Base-by-base conservation (phyloP, 2,888 invertebrate species). In the Sesia bembeciformis region DNA sequence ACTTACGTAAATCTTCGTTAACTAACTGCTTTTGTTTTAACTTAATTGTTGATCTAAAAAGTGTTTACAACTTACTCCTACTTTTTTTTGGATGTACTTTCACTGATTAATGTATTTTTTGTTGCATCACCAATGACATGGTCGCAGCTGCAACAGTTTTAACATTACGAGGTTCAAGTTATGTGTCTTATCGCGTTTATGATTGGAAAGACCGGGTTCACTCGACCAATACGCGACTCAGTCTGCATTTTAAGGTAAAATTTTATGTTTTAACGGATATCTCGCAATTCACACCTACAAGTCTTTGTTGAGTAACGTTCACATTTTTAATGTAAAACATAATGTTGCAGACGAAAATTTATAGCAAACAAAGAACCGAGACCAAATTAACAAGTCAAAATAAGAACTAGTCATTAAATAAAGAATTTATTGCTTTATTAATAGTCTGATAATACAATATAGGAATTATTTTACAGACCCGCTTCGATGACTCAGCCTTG, bases 161-260 rank as follows among this genome's bases (percentile, higher is more conserved):
- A 60, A 97, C 97, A 1, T 86, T 98, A 40, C 92, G 96, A 59
- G 97, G 97, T 0, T 97, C 97, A 50, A 97, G 97, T 55, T 97
- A 96, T 87, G 94, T 98, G 39, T 96, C 96, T 0, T 98, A 97
- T 81, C 92, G 96, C 56, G 95, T 97, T 52, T 97, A 97, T 80
- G 96, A 97, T 70, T 97, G 96, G 95, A 96, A 96, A 78, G 96
- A 97, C 77, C 92, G 96, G 56, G 96, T 97, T 7, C 97, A 97
- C 75, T 96, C 96, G 0, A 94, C 96, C 51, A 93, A 93, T 51
- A 97, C 96, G 58, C 91, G 96, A 67, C 95, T 98, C 72, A 97
- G 97, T 71, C 87, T 98, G 70, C 92, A 96, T 79, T 98, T 98
- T 83, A 95, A 95, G 91, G 94, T 94, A 88, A 77, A 66, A 23